These are phyloP conservation scores for Hylaeus volcanicus DNA, from an alignment of 1,140 invertebrate species.

Conservation along the genomic window DNA sequence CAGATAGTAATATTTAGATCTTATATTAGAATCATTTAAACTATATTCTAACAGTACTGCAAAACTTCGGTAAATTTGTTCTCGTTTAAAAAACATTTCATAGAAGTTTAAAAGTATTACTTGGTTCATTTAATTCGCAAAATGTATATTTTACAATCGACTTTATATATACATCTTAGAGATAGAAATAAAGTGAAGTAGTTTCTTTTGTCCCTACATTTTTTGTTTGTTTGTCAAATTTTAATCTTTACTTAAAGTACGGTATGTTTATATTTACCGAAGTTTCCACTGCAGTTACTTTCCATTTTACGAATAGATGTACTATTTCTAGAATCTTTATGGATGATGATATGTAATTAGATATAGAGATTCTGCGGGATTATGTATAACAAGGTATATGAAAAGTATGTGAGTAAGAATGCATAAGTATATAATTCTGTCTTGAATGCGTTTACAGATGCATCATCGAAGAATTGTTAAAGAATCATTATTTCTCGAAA, in stretches of 20 bases:
- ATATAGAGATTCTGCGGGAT: slow-evolving; percentile 10
- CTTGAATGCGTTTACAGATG: not conserved
- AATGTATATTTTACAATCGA: not conserved
- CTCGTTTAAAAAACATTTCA: not conserved
- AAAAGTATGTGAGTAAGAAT: slow-evolving; percentile 9
- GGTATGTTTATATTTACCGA: not conserved
- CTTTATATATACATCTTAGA: not conserved
- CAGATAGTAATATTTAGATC: slow-evolving; percentile 63
- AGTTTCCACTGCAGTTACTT: slow-evolving; percentile 28
- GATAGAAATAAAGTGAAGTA: not conserved
- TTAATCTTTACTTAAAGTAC: not conserved
- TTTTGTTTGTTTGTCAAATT: no score
- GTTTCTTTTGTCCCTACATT: not conserved
- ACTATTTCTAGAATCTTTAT: slow-evolving; percentile 27
- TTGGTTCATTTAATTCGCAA: not conserved
- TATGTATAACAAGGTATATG: slow-evolving; percentile 25
- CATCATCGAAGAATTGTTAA: slow-evolving; percentile 10
- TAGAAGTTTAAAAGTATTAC: not conserved
- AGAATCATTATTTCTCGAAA: slow-evolving; percentile 1
- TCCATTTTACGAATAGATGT: slow-evolving; percentile 27
- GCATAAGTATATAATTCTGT: not conserved
- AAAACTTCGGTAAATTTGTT: slow-evolving; percentile 13
- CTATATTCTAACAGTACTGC: slow-evolving; percentile 6
- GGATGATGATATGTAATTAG: slow-evolving; percentile 15
- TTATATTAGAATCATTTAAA: slow-evolving; percentile 33